Evolutionary conservation across 2,113 vertebrate genomes (phyloP), one percentile per base, ranked within the genome.

Genomic region (Strigops habroptila): DNA sequence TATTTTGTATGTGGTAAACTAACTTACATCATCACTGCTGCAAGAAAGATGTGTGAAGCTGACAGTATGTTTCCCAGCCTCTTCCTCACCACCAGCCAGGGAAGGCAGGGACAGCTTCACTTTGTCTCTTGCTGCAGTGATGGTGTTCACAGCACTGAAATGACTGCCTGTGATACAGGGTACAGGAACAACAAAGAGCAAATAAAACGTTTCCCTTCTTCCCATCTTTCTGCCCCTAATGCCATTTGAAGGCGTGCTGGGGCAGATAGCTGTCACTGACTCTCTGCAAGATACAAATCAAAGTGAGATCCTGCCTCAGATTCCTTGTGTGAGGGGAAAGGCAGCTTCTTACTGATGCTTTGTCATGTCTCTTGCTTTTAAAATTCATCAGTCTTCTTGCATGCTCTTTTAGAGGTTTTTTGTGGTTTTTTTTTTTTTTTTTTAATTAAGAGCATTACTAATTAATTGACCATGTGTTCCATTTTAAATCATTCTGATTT

Each of bases 281-380:
- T n/a, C 35, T 37, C 31, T 37, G 75, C 35, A 21, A 76, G 71
- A 78, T 18, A 76, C 78, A 92, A 68, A 82, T 28, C 74, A 35
- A 49, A 23, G 24, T 3, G 70, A 83, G 37, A n/a, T 21, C 52
- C 59, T 59, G 35, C 53, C 52, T 28, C 11, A 46, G n/a, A 27
- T 23, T 53, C 59, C 62, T 39, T 0, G 14, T 1, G n/a, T 1
- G 37, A n/a, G 33, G 49, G 31, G 33, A 9, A 43, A 27, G 60
- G 48, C 19, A 85, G 63, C n/a, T 55, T 33, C 80, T 33, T 62
- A 22, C 13, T 57, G 53, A 35, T 43, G n/a, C 8, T 27, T 31
- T 27, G 0, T 18, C 44, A 6, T 1, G 0, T 23, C 71, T 53
- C 74, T 14, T 18, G 18, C 76, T 83, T 91, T 74, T 55, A 75